A percentile compares a stretch with the other conserved stretches of the same genome.
These are phyloP conservation scores for Dinomys branickii DNA, from an alignment of 2,113 vertebrate species.

Conservation along the genomic window DNA sequence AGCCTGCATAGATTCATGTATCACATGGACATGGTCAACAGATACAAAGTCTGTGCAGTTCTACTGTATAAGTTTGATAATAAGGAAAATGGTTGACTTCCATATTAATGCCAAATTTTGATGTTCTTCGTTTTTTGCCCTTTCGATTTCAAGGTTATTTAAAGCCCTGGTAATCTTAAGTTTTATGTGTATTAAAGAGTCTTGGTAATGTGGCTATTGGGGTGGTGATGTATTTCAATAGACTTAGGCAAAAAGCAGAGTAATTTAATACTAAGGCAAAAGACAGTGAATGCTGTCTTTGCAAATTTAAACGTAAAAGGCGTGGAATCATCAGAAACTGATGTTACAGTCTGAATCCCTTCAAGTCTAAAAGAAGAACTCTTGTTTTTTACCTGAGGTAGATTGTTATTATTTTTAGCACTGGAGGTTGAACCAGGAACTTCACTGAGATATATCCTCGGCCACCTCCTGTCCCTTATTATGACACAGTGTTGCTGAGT, in stretches of 20 bases:
- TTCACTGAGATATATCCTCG: neutral
- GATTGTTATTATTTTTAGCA: neutral
- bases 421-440: neutral
- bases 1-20: neutral
- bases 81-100: conserved; percentile 2
- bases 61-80: neutral
- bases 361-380: neutral
- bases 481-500: neutral
- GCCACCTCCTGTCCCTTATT: neutral
- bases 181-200: neutral
- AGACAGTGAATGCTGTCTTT: neutral
- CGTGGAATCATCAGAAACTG: neutral
- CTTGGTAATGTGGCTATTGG: conserved; percentile 14
- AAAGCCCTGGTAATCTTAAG: conserved; percentile 22
- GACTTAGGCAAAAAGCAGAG: neutral
- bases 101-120: neutral
- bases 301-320: neutral
- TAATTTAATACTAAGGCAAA: neutral
- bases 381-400: neutral
- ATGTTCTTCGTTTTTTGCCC: neutral
- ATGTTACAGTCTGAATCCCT: neutral
- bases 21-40: neutral
- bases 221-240: neutral
- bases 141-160: neutral
- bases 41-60: neutral